Evolutionary conservation across 37 sponge, comb jelly and placozoan species (phyloP).

Genomic region (Aplysina aerophoba): DNA sequence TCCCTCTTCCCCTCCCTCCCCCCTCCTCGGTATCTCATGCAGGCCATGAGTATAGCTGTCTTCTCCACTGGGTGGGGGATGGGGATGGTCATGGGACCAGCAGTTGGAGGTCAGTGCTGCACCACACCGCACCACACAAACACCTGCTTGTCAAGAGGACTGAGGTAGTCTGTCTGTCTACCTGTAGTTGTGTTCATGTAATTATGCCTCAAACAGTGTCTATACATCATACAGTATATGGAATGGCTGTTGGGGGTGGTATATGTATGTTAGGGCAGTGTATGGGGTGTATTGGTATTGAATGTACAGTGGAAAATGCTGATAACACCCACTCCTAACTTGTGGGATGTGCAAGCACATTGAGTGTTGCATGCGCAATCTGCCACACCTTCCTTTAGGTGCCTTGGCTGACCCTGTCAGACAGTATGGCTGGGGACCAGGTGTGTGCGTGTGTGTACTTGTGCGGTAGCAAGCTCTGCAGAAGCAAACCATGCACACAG

Average conservation of each 20-base stretch:
- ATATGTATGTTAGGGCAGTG: too few relatives aligned
- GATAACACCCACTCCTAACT: not conserved
- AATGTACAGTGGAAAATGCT: too few relatives aligned
- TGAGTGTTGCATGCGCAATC: not conserved
- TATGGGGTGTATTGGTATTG: too few relatives aligned
- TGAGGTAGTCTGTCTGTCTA: not conserved
- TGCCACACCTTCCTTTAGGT: not conserved
- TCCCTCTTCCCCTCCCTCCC: not conserved
- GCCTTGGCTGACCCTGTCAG: not conserved
- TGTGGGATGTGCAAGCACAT: too few relatives aligned
- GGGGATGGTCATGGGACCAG: constrained; percentile 54
- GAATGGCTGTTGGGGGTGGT: too few relatives aligned
- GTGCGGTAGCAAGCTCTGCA: too few relatives aligned
- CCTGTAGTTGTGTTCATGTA: too few relatives aligned
- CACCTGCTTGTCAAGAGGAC: not conserved
- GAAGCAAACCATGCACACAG: too few relatives aligned
- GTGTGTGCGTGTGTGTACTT: not conserved
- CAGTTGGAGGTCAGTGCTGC: constrained; percentile 6
- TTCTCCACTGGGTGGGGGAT: constrained; percentile 52
- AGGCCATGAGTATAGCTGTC: constrained; percentile 23
- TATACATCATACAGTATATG: too few relatives aligned
- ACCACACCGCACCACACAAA: too few relatives aligned
- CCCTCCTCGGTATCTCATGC: not conserved
- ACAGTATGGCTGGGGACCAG: not conserved
- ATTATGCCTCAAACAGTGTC: too few relatives aligned